Evolutionary conservation across 1,140 invertebrate genomes (phyloP).

Genomic region (Conus betulinus): DNA sequence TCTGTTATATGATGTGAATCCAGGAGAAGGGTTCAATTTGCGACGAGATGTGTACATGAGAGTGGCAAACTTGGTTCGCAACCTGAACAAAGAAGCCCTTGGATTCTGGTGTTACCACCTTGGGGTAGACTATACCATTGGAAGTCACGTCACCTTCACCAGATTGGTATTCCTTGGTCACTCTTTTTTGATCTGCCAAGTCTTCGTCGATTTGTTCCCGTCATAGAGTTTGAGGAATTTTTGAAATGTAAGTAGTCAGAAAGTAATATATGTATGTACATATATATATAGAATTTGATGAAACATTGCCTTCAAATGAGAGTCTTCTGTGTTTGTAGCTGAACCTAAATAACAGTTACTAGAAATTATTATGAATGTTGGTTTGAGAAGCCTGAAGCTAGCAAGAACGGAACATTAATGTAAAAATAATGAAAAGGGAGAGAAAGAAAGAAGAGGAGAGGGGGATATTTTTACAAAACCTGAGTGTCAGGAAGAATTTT

Average conservation of each 20-base stretch:
- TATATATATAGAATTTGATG: too few relatives aligned
- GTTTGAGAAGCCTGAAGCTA: too few relatives aligned
- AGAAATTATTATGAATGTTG: too few relatives aligned
- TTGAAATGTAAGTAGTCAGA: conserved; percentile 74
- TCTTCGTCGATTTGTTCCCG: conserved; percentile 87
- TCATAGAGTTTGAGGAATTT: conserved; percentile 92
- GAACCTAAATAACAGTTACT: too few relatives aligned
- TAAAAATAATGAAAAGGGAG: too few relatives aligned
- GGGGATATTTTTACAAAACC: too few relatives aligned
- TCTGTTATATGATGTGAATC: conserved; percentile 95
- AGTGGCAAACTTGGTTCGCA: conserved; percentile 87
- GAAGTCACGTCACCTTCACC: conserved; percentile 80
- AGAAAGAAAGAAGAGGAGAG: too few relatives aligned
- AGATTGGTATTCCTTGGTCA: conserved; percentile 84
- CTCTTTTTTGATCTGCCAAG: conserved; percentile 91
- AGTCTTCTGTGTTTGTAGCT: too few relatives aligned
- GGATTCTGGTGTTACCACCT: conserved; percentile 86
- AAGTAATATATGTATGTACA: background rate
- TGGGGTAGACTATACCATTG: conserved; percentile 95
- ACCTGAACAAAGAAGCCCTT: conserved; percentile 78
- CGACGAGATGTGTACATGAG: conserved; percentile 96
- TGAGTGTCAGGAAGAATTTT: too few relatives aligned
- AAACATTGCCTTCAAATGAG: too few relatives aligned
- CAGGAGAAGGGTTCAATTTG: conserved; percentile 97
- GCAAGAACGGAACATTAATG: too few relatives aligned